Conservation (phyloP, 2,888 invertebrate genomes). For the Parnassius apollo region DNA sequence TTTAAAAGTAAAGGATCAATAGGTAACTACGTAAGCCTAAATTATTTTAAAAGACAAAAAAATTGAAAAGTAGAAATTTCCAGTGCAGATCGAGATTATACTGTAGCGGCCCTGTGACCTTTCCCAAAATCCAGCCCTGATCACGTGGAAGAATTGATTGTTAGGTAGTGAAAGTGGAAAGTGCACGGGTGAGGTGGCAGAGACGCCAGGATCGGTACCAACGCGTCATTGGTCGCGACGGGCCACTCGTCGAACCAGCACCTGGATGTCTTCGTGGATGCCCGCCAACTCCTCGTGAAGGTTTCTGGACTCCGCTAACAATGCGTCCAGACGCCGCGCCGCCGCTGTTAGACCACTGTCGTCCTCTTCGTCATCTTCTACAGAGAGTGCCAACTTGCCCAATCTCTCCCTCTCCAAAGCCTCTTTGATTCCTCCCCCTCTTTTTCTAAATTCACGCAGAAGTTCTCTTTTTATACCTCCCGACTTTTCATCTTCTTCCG, state of each 20-base stretch:
- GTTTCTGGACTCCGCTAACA: constrained; percentile 69
- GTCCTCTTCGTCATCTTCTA: constrained; percentile 65
- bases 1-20: too few relatives aligned
- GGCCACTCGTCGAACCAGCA: constrained; percentile 72
- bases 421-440: constrained; percentile 49
- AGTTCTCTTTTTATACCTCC: constrained; percentile 47
- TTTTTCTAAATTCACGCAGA: constrained; percentile 47
- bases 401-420: constrained; percentile 66
- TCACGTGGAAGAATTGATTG: not conserved
- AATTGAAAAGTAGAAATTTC: too few relatives aligned
- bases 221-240: constrained; percentile 68
- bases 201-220: constrained; percentile 56
- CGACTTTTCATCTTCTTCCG: constrained; percentile 55
- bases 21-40: too few relatives aligned
- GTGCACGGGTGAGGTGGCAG: constrained; percentile 32
- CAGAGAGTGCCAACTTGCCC: constrained; percentile 66
- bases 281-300: constrained; percentile 72
- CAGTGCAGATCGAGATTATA: too few relatives aligned
- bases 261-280: constrained; percentile 77
- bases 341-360: constrained; percentile 58
- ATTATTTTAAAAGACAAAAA: too few relatives aligned
- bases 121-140: too few relatives aligned
- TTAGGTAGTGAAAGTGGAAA: not conserved
- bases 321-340: constrained; percentile 63
- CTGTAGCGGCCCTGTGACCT: too few relatives aligned